These are phyloP conservation scores for Orestias chungarensis DNA, from an alignment of 2,797 vertebrate genomes.

Conservation along the genomic window DNA sequence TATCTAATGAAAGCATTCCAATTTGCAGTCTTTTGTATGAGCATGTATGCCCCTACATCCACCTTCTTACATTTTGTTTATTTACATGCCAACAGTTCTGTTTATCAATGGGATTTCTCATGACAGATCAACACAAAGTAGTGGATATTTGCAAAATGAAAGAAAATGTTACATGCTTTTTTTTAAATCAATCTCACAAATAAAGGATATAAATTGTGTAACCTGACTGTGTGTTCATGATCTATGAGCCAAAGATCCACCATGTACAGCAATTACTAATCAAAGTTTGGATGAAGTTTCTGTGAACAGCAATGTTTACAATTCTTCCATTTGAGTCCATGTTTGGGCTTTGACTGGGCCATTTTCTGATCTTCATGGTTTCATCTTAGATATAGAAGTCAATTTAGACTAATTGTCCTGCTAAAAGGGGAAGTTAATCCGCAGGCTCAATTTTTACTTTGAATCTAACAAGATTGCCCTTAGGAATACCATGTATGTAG, in stretches of 20 bases:
- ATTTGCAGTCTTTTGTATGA: background rate
- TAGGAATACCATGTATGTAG: background rate
- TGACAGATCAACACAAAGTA: background rate
- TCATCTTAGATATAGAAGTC: background rate
- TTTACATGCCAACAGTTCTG: background rate
- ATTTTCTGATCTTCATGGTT: background rate
- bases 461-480: background rate
- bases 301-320: background rate
- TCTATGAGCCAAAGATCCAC: background rate
- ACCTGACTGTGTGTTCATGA: background rate
- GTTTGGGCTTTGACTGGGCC: background rate
- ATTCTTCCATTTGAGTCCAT: background rate
- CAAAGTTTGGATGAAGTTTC: background rate
- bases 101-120: background rate
- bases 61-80: background rate
- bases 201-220: background rate
- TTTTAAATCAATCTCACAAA: background rate
- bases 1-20: background rate
- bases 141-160: background rate
- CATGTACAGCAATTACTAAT: background rate
- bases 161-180: background rate
- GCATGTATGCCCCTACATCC: background rate
- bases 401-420: background rate
- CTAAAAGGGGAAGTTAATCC: background rate
- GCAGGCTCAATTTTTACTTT: background rate